Percentiles rank a stretch among this genome's conserved stretches.
These are phyloP conservation scores for Caenorhabditis plicata DNA, from an alignment of 2,888 invertebrate genomes.

Conservation along the genomic window DNA sequence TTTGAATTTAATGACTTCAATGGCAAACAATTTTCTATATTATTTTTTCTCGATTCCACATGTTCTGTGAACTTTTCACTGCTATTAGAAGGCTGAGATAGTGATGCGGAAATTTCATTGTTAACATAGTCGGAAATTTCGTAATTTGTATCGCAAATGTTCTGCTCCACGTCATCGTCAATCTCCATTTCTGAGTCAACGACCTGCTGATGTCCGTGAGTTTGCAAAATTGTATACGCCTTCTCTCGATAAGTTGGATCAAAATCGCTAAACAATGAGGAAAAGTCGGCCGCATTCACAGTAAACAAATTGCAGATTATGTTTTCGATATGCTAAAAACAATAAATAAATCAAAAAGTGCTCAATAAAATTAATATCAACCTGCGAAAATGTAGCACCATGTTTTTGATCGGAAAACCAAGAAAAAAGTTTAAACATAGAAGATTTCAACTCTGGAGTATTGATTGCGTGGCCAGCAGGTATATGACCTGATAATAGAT, in stretches of 20 bases:
- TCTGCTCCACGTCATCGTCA: no score
- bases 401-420: slow-evolving; percentile 24
- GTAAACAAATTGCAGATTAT: slow-evolving; percentile 22
- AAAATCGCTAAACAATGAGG: slow-evolving; percentile 20
- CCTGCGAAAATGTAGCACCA: slow-evolving; percentile 6
- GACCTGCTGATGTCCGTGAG: slow-evolving; percentile 14
- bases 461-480: slow-evolving; percentile 14
- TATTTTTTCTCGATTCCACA: no score
- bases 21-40: no score
- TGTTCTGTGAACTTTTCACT: no score
- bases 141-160: slow-evolving; percentile 12
- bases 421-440: slow-evolving; percentile 21
- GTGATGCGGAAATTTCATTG: no score
- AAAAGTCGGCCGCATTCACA: slow-evolving; percentile 22
- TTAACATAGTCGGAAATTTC: no score
- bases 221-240: slow-evolving; percentile 19
- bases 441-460: slow-evolving; percentile 10
- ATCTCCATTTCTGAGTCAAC: no score
- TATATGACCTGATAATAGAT: slow-evolving; percentile 15
- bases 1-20: slow-evolving; percentile 9
- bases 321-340: slow-evolving; percentile 18
- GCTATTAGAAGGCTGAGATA: no score
- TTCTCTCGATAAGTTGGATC: slow-evolving; percentile 23
- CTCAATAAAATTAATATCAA: not conserved
- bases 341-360: not conserved